Evolutionary conservation across 2,113 vertebrate species (phyloP).

Genomic region (Siphamia tubifer): DNA sequence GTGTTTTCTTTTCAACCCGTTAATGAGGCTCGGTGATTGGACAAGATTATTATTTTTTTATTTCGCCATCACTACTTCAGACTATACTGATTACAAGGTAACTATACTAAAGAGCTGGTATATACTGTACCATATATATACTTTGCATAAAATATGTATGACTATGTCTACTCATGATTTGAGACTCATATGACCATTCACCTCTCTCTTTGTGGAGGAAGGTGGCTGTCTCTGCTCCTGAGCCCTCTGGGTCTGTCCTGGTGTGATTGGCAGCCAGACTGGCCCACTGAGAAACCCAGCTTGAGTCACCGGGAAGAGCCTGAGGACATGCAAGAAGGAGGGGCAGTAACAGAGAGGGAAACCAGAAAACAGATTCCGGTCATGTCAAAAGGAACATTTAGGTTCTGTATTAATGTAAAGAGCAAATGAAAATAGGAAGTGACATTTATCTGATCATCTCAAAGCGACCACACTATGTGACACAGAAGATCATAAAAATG

Average conservation of each 20-base stretch:
- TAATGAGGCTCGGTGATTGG: too few species aligned
- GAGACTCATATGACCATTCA: slow-evolving; percentile 49
- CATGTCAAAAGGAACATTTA: background rate
- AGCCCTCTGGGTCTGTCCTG: slow-evolving; percentile 89
- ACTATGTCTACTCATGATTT: background rate
- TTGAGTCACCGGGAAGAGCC: slow-evolving; percentile 79
- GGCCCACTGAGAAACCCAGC: slow-evolving; percentile 97
- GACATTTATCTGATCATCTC: background rate
- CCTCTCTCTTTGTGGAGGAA: slow-evolving; percentile 88
- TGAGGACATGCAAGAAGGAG: slow-evolving; percentile 22
- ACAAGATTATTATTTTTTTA: too few species aligned
- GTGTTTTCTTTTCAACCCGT: too few species aligned
- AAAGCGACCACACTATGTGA: background rate
- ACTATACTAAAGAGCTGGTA: too few species aligned
- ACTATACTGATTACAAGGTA: background rate
- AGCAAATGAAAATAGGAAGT: background rate
- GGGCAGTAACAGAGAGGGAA: background rate
- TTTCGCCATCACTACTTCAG: too few species aligned
- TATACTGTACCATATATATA: too few species aligned
- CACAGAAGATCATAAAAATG: background rate
- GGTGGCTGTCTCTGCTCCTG: slow-evolving; percentile 81
- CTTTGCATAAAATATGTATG: background rate
- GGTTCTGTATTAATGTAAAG: background rate
- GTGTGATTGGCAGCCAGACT: slow-evolving; percentile 94
- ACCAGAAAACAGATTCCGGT: background rate